Conservation (phyloP, 2,888 invertebrate genomes). For the Empis stercorea region DNA sequence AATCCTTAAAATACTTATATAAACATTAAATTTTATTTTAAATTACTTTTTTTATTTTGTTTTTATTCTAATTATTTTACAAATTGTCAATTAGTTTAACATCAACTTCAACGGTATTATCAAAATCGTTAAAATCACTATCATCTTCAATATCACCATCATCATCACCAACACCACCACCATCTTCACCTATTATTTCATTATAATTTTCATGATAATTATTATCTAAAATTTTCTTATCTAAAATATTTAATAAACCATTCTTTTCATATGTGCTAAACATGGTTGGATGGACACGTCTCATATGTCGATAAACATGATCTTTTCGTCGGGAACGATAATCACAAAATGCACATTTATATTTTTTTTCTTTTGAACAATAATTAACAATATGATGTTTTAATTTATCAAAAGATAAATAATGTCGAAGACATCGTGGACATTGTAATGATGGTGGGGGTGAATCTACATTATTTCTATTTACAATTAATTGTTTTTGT, state of each 20-base stretch:
- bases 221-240: slow-evolving; percentile 1
- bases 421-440: slow-evolving; percentile 32
- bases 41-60: no score
- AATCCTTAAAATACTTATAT: no score
- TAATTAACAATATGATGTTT: slow-evolving; percentile 34
- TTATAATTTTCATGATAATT: not conserved
- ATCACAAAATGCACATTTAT: slow-evolving; percentile 32
- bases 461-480: not conserved
- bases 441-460: slow-evolving; percentile 20
- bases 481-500: not conserved
- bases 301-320: slow-evolving; percentile 32
- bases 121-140: slow-evolving; percentile 14
- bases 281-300: slow-evolving; percentile 26
- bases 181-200: slow-evolving; percentile 1
- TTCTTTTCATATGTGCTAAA: not conserved
- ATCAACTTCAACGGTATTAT: slow-evolving; percentile 16
- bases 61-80: no score
- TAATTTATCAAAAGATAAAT: slow-evolving; percentile 29
- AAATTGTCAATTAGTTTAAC: slow-evolving; percentile 7
- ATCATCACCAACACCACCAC: slow-evolving; percentile 17
- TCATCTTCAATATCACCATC: slow-evolving; percentile 14
- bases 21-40: not conserved
- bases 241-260: not conserved
- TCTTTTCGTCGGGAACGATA: slow-evolving; percentile 35
- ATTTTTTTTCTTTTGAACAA: slow-evolving; percentile 34